Conservation (phyloP, 1,140 invertebrate species). For the Druon quercuslanigerum region DNA sequence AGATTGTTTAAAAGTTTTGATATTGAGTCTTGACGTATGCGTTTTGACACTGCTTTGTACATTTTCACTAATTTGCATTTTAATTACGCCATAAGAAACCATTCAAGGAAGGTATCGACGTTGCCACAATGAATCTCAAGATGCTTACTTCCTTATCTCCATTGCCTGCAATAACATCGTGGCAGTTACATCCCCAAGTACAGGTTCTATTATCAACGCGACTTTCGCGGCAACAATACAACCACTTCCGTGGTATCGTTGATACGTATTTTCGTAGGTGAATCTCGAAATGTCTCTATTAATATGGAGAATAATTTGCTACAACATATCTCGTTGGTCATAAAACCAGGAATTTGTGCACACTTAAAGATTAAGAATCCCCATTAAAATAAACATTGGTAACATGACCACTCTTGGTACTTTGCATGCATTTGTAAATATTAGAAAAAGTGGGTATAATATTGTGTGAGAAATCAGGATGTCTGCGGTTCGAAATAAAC, state of each 20-base stretch:
- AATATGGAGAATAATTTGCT: not conserved
- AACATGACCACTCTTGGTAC: too few relatives aligned
- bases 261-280: not conserved
- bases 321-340: not conserved
- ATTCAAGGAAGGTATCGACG: too few relatives aligned
- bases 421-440: not conserved
- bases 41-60: too few relatives aligned
- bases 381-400: too few relatives aligned
- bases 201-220: constrained; percentile 12
- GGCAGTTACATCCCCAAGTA: constrained; percentile 4
- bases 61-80: too few relatives aligned
- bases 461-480: not conserved
- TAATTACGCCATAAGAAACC: too few relatives aligned
- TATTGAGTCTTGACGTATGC: too few relatives aligned
- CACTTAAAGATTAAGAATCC: too few relatives aligned
- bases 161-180: constrained; percentile 17
- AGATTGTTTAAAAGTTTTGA: too few relatives aligned
- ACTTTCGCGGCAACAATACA: constrained; percentile 13
- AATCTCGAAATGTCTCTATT: not conserved
- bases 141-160: constrained; percentile 18
- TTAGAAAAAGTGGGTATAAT: not conserved
- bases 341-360: not conserved
- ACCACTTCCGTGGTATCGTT: not conserved
- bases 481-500: constrained; percentile 60
- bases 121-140: not conserved